Evolutionary conservation across 1,140 invertebrate genomes (phyloP), one percentile per base, ranked within the genome.

Genomic region (Homalodisca vitripennis): DNA sequence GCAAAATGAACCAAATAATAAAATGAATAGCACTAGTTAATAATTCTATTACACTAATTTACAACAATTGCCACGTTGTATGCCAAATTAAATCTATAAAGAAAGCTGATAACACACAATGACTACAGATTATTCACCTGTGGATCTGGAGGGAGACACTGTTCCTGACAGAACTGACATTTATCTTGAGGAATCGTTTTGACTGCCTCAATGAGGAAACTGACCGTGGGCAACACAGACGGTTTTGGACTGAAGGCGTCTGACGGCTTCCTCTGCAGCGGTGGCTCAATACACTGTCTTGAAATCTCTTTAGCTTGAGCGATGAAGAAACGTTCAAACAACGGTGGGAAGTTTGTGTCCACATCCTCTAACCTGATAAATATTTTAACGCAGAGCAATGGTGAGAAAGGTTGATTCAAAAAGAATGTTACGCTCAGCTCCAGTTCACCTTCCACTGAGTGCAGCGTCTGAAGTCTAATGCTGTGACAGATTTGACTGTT

Each of bases 281-380:
- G 88, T 14, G 89, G 84, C 75, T 91, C 87, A 0, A 91, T 86
- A 79, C 90, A 91, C 73, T 82, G 81, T 51, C 91, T 82, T 12
- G 85, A 87, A 68, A 90, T 84, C 80, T 92, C 90, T 63, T 80
- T 83, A 0, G 85, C 84, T 79, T 92, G 89, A 0, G 83, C 87
- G 63, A 84, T 73, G 57, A 92, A 83, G 76, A 86, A 88, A 0
- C 83, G 79, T 53, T 82, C 75, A 32, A 92, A 83, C 0, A 87
- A 73, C 10, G 81, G 77, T 20, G 90, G 88, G 72, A 91, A 88
- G 79, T 91, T 92, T 27, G 84, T 85, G 17, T 89, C 83, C 3
- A 79, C 79, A 72, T 84, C 79, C 71, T 84, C 79, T 20, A 87
- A 75, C 48, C 87, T 88, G 74, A 63, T 78, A 76, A 67, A n/a